Conservation (phyloP, 2,888 invertebrate species). For the Pomacea canaliculata region DNA sequence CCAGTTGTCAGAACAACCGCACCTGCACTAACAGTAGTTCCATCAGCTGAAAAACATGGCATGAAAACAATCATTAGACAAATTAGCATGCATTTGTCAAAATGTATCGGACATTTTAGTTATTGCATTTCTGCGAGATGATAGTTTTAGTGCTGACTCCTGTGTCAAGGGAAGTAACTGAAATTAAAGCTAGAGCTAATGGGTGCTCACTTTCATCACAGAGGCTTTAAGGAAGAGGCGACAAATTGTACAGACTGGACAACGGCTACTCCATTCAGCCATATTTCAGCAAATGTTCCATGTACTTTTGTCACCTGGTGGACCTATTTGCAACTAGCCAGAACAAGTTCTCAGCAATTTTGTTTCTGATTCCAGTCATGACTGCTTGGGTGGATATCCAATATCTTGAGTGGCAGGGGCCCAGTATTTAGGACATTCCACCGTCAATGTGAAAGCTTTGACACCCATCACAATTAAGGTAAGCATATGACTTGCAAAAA, state of each 20-base stretch:
- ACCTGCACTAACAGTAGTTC: constrained; percentile 70
- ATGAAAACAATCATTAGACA: neutral
- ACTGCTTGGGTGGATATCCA: too few species aligned
- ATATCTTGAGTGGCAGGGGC: too few species aligned
- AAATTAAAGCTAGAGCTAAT: neutral
- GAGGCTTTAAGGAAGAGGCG: neutral
- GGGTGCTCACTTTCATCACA: neutral
- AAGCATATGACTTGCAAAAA: too few species aligned
- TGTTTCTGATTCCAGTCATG: too few species aligned
- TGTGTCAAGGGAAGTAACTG: neutral
- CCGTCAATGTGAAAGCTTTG: too few species aligned
- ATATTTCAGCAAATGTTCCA: neutral
- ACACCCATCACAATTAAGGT: too few species aligned
- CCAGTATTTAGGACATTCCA: too few species aligned
- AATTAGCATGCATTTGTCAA: neutral
- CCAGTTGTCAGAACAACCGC: constrained; percentile 88
- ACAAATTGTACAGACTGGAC: neutral
- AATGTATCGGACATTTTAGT: too few species aligned
- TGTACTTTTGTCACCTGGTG: neutral
- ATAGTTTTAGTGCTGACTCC: neutral
- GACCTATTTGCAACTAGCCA: too few species aligned
- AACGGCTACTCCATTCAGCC: neutral
- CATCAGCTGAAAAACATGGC: constrained; percentile 46
- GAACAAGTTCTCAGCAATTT: too few species aligned
- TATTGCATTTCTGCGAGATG: too few species aligned